Percentiles rank a stretch among this genome's conserved stretches.
phyloP scores from a whole-genome alignment of 1,140 invertebrate species.

The Alviniconcha marisindica region DNA sequence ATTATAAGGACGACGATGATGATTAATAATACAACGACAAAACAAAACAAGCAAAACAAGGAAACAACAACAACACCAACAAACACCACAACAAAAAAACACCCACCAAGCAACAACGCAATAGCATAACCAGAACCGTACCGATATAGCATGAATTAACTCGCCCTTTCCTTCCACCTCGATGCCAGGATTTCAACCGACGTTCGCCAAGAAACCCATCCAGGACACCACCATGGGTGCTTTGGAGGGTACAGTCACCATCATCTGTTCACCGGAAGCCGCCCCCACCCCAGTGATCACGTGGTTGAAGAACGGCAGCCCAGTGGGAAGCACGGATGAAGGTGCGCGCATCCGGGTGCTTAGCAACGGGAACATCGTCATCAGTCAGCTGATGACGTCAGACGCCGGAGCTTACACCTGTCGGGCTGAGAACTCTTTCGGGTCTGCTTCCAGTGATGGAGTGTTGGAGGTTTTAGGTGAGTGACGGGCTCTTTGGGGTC shows the following conservation, averaged over 20 bases:
- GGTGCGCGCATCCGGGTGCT: conserved; percentile 54
- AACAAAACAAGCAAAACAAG: no score
- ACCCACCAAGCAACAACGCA: no score
- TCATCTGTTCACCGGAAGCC: conserved; percentile 95
- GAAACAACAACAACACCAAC: no score
- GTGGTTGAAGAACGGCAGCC: conserved; percentile 93
- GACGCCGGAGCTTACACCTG: conserved; percentile 60
- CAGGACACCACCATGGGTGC: conserved; percentile 93
- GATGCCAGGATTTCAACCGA: conserved; percentile 87
- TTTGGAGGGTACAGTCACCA: conserved; percentile 92
- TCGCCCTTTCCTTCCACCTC: no score
- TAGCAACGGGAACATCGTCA: conserved; percentile 62
- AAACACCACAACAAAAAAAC: no score
- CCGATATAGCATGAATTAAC: no score
- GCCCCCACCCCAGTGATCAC: conserved; percentile 86
- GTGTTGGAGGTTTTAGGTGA: conserved; percentile 52
- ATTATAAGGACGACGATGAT: no score
- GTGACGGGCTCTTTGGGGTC: no score
- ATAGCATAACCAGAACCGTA: no score
- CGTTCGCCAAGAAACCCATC: conserved; percentile 92
- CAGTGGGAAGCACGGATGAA: conserved; percentile 71
- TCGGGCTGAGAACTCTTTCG: conserved; percentile 52
- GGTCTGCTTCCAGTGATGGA: conserved; percentile 49
- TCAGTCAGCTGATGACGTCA: conserved; percentile 43
- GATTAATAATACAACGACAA: no score